These are phyloP conservation scores for Apus apus DNA, from an alignment of 2,113 vertebrate genomes.

Conservation along the genomic window DNA sequence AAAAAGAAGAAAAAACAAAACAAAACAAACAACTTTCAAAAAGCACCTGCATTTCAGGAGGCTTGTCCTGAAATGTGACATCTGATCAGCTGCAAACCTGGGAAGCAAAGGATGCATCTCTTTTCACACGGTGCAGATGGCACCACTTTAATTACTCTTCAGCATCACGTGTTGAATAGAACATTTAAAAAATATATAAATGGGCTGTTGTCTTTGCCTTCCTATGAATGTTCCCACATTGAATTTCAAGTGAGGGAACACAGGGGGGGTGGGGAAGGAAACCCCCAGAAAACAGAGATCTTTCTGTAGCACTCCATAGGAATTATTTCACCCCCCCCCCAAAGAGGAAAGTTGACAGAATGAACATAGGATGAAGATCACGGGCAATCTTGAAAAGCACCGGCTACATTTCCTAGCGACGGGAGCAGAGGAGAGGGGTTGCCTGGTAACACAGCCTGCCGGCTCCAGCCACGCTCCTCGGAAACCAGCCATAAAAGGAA, in stretches of 20 bases:
- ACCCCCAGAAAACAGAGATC: background rate
- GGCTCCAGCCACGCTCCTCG: constrained; percentile 75
- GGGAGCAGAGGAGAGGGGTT: constrained; percentile 77
- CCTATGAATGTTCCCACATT: background rate
- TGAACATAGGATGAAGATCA: constrained; percentile 61
- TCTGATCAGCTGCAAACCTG: constrained; percentile 40
- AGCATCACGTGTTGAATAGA: background rate
- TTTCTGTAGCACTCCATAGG: constrained; percentile 3
- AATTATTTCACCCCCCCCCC: constrained; percentile 55
- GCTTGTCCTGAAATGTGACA: background rate
- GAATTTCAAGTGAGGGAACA: background rate
- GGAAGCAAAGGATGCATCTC: constrained; percentile 43
- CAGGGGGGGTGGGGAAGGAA: background rate
- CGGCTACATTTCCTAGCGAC: constrained; percentile 71
- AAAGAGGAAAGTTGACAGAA: constrained; percentile 65
- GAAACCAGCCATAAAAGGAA: constrained; percentile 81
- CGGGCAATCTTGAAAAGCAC: constrained; percentile 8
- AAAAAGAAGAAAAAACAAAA: too few relatives aligned
- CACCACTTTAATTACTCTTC: constrained; percentile 57
- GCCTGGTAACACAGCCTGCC: constrained; percentile 81
- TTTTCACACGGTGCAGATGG: constrained; percentile 43
- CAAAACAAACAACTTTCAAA: background rate
- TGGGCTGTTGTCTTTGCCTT: background rate
- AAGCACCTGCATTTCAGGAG: background rate
- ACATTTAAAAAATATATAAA: background rate